Conservation (phyloP, 2,888 invertebrate genomes). For the Baronia brevicornis region DNA sequence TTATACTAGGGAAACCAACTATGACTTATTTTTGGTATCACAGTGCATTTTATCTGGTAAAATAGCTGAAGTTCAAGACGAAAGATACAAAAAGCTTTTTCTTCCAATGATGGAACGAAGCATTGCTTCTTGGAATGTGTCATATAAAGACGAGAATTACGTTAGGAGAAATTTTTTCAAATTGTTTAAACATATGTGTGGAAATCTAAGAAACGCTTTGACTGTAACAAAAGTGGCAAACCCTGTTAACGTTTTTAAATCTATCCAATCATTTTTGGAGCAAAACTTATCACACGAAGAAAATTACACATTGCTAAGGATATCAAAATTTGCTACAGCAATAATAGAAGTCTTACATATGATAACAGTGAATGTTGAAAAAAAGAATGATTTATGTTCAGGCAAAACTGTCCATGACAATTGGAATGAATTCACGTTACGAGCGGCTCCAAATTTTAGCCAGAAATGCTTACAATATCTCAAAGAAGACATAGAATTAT, state of each 20-base stretch:
- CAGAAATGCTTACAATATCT: conserved; percentile 2
- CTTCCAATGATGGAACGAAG: conserved; percentile 33
- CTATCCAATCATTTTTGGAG: conserved; percentile 28
- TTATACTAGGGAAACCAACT: conserved; percentile 21
- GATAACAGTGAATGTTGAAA: conserved; percentile 3
- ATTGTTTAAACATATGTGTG: conserved; percentile 25
- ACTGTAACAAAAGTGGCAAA: conserved; percentile 25
- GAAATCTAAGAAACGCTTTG: conserved; percentile 23
- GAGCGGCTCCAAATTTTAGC: conserved; percentile 2
- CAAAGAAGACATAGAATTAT: conserved; percentile 5
- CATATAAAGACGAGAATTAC: conserved; percentile 19
- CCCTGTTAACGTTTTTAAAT: conserved; percentile 27
- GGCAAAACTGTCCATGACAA: neutral
- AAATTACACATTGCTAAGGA: conserved; percentile 41
- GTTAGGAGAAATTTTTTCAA: conserved; percentile 25
- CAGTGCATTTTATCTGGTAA: conserved; percentile 34
- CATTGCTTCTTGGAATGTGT: conserved; percentile 29
- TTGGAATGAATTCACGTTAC: neutral
- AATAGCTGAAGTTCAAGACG: conserved; percentile 29
- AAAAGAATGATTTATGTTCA: neutral
- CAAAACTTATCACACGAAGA: conserved; percentile 27
- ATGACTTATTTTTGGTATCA: conserved; percentile 23
- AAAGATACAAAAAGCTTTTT: conserved; percentile 34
- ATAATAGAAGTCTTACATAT: conserved; percentile 27
- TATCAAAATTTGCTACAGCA: conserved; percentile 34